A percentile compares a stretch with the other conserved stretches of the same genome.
Evolutionary conservation across 2,113 vertebrate genomes (phyloP).

Genomic region (Otis tarda): DNA sequence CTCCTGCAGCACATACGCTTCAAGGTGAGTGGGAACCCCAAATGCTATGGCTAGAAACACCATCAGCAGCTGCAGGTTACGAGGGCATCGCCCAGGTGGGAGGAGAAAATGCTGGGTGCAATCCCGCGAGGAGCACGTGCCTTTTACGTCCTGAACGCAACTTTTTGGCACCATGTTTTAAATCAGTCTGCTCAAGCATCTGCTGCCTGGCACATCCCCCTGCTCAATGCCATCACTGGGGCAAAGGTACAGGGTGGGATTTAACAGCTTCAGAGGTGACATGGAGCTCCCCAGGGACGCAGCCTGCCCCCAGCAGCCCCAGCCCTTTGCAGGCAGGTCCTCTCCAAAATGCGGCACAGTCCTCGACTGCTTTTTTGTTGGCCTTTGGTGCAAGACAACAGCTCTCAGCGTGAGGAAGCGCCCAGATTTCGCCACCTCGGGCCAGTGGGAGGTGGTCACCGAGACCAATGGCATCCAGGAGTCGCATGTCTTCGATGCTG

Average conservation of each 20-base stretch:
- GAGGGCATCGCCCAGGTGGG: rapidly evolving
- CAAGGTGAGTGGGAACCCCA: slow-evolving; percentile 73
- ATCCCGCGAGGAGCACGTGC: rapidly evolving
- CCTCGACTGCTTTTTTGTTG: not conserved
- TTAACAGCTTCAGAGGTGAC: not conserved
- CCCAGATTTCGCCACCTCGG: slow-evolving; percentile 78
- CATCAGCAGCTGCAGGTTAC: not conserved
- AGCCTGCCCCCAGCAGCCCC: not conserved
- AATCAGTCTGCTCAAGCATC: not conserved
- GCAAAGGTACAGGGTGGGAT: not conserved
- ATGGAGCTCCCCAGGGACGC: not conserved
- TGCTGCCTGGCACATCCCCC: not conserved
- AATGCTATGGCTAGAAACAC: rapidly evolving
- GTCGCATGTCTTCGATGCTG: slow-evolving; percentile 81
- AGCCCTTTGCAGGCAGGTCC: not conserved
- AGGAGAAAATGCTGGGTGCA: rapidly evolving
- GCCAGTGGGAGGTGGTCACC: slow-evolving; percentile 89
- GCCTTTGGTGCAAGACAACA: slow-evolving; percentile 76
- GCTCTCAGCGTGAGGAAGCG: slow-evolving; percentile 75
- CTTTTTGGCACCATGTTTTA: not conserved
- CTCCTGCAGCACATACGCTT: slow-evolving; percentile 82
- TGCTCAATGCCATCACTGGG: not conserved
- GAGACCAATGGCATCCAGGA: slow-evolving; percentile 55
- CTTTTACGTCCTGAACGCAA: not conserved
- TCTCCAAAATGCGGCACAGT: rapidly evolving